phyloP scores from a whole-genome alignment of 2,113 vertebrate genomes.

The Murina feae region DNA sequence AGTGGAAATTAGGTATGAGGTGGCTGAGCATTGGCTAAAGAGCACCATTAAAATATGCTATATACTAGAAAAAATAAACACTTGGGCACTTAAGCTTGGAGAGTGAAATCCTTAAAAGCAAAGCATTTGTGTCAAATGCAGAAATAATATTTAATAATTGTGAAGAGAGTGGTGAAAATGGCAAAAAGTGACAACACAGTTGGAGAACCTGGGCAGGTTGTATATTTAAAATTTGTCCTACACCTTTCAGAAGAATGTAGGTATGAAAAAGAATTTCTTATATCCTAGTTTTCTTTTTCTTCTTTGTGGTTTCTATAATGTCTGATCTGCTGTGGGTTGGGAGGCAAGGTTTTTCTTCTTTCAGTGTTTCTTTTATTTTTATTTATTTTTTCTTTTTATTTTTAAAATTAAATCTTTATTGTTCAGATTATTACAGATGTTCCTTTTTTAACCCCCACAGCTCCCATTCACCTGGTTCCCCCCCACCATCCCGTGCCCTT shows the following conservation, averaged over 20 bases:
- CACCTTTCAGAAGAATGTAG: background rate
- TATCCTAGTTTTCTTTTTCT: background rate
- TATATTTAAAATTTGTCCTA: background rate
- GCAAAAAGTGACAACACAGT: slow-evolving; percentile 44
- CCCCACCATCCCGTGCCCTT: too few relatives aligned
- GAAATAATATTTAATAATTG: slow-evolving; percentile 70
- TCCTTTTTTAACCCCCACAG: too few relatives aligned
- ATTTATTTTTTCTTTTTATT: too few relatives aligned
- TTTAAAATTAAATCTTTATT: too few relatives aligned
- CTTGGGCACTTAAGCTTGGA: slow-evolving; percentile 51
- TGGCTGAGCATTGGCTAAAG: slow-evolving; percentile 55
- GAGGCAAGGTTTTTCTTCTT: background rate
- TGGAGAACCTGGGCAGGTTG: slow-evolving; percentile 2
- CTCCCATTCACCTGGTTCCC: too few relatives aligned
- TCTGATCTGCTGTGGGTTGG: background rate
- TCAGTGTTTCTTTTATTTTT: slow-evolving; percentile 17
- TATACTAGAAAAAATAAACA: slow-evolving; percentile 60
- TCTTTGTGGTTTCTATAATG: background rate
- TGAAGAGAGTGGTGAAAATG: slow-evolving; percentile 38
- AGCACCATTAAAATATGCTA: slow-evolving; percentile 64
- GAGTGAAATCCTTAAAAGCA: slow-evolving; percentile 67
- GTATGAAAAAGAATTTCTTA: slow-evolving; percentile 14
- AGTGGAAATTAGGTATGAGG: slow-evolving; percentile 54
- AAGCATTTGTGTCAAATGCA: slow-evolving; percentile 29
- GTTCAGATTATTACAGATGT: too few relatives aligned